These are phyloP conservation scores for Cathartes aura DNA, from an alignment of 2,113 vertebrate genomes.

Conservation along the genomic window DNA sequence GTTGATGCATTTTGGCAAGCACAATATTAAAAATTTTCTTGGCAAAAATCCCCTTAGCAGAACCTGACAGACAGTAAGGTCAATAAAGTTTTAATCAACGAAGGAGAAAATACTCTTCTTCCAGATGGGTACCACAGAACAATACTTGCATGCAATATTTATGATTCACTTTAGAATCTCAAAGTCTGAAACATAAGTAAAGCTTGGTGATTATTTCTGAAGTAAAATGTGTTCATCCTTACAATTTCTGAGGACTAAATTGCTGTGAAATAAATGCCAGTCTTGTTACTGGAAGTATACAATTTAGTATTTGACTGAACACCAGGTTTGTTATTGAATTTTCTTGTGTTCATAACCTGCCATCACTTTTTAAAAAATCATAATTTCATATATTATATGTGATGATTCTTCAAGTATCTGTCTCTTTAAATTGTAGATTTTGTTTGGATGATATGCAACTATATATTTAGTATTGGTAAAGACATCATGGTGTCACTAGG, in stretches of 20 bases:
- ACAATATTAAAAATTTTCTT: constrained; percentile 68
- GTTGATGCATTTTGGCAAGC: constrained; percentile 68
- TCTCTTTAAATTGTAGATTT: neutral
- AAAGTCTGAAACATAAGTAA: constrained; percentile 6
- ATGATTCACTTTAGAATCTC: constrained; percentile 30
- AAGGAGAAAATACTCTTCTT: constrained; percentile 46
- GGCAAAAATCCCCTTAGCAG: constrained; percentile 54
- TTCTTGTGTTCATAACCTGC: neutral
- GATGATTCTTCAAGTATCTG: neutral
- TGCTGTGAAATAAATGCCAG: neutral
- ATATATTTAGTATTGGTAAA: neutral
- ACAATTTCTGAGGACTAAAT: neutral
- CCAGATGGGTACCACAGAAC: constrained; percentile 58
- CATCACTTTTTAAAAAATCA: neutral
- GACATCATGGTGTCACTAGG: neutral
- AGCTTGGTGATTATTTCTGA: neutral
- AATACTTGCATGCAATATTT: constrained; percentile 45
- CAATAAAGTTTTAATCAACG: constrained; percentile 70
- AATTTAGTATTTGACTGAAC: neutral
- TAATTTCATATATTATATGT: neutral
- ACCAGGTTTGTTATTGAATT: neutral
- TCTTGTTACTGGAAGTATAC: neutral
- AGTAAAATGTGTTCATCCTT: neutral
- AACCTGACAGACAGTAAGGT: constrained; percentile 66
- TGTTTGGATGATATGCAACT: neutral